phyloP scores from a whole-genome alignment of 2,888 invertebrate genomes.

The Pasiphila rectangulata region DNA sequence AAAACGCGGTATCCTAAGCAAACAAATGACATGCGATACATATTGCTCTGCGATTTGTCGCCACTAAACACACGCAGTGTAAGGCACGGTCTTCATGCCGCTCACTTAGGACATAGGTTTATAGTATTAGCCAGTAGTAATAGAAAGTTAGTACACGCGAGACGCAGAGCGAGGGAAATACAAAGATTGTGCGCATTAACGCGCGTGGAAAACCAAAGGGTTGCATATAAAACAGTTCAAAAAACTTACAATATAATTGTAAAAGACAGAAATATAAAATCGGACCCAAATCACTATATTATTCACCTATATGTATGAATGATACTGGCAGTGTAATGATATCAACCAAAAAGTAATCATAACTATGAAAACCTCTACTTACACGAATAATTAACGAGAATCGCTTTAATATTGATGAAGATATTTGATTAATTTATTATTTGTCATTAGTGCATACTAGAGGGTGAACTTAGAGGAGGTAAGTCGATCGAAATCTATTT shows the following conservation, averaged over 20 bases:
- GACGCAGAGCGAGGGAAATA: constrained; percentile 52
- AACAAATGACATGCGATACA: too few species aligned
- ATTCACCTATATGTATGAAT: constrained; percentile 68
- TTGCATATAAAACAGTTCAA: constrained; percentile 66
- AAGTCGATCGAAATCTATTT: constrained; percentile 68
- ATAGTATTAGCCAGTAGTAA: not conserved
- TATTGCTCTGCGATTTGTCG: too few species aligned
- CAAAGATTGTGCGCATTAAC: constrained; percentile 38
- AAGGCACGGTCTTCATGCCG: not conserved
- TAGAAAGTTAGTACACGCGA: constrained; percentile 5
- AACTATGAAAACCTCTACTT: constrained; percentile 68
- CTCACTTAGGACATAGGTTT: not conserved
- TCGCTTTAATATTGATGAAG: constrained; percentile 73
- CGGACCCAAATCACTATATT: constrained; percentile 74
- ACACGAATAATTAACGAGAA: constrained; percentile 76
- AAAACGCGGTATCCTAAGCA: too few species aligned
- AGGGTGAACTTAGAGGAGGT: constrained; percentile 69
- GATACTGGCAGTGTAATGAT: constrained; percentile 78
- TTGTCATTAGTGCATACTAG: constrained; percentile 76
- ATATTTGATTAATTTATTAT: constrained; percentile 56
- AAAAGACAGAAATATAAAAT: constrained; percentile 78
- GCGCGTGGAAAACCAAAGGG: constrained; percentile 41
- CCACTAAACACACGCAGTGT: too few species aligned
- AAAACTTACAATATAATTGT: constrained; percentile 75
- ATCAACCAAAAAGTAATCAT: constrained; percentile 56